These are phyloP conservation scores for Cynaeus angustus DNA, from an alignment of 2,888 invertebrate species.

Conservation along the genomic window DNA sequence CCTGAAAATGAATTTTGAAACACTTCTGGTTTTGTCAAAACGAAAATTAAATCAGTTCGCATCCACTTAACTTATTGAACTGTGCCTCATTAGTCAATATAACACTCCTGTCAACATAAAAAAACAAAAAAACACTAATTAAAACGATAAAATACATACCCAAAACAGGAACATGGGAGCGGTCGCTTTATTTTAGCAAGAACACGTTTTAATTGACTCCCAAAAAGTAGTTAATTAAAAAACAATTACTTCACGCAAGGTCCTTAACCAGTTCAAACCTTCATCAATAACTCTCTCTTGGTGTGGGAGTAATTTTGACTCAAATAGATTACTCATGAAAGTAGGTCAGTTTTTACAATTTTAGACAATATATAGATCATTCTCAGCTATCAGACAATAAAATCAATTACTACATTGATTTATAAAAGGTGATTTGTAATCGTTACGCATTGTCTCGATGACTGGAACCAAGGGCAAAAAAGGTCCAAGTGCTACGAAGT, in stretches of 20 bases:
- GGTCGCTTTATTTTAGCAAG: not conserved
- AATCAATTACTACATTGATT: constrained; percentile 23
- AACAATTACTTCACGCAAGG: constrained; percentile 9
- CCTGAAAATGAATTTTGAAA: no score
- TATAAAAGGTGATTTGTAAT: constrained; percentile 21
- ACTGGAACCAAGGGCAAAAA: not conserved
- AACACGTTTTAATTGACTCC: not conserved
- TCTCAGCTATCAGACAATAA: constrained; percentile 13
- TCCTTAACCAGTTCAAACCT: constrained; percentile 1
- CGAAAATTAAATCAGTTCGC: no score
- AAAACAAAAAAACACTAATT: no score
- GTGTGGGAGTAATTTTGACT: constrained; percentile 25
- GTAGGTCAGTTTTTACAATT: constrained; percentile 24
- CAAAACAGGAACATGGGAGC: not conserved
- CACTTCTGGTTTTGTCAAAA: no score
- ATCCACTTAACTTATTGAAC: no score
- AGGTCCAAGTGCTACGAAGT: not conserved
- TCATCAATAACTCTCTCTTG: constrained; percentile 11
- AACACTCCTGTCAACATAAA: no score
- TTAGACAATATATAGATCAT: constrained; percentile 30
- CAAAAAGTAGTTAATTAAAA: not conserved
- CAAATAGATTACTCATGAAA: constrained; percentile 24
- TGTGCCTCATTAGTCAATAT: no score
- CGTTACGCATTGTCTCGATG: constrained; percentile 13
- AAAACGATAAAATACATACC: no score